These are phyloP conservation scores for Apocrypta bakeri DNA, from an alignment of 1,140 invertebrate genomes.

Conservation along the genomic window DNA sequence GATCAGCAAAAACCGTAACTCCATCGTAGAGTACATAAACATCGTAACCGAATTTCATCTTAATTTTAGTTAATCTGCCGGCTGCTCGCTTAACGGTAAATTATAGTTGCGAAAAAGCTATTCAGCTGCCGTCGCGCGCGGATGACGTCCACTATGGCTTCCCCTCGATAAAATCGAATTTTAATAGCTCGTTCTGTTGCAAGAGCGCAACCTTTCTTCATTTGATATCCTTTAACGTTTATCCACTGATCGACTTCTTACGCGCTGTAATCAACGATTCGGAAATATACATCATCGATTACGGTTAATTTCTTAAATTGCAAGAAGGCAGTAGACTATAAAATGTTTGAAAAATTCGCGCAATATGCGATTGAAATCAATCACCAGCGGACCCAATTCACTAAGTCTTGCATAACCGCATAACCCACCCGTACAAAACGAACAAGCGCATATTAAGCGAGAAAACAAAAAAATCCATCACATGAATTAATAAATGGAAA, in stretches of 20 bases:
- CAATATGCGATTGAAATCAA: no score
- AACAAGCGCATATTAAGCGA: not conserved
- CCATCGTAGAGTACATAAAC: not conserved
- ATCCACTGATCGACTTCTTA: no score
- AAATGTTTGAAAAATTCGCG: no score
- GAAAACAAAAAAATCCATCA: not conserved
- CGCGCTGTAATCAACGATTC: no score
- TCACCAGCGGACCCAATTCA: no score
- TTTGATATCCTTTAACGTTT: not conserved
- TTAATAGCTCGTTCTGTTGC: not conserved
- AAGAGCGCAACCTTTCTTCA: constrained; percentile 14
- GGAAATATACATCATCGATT: no score
- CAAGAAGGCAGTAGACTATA: no score
- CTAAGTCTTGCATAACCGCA: not conserved
- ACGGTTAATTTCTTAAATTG: no score
- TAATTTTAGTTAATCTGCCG: not conserved
- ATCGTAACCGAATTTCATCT: not conserved
- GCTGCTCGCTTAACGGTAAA: constrained; percentile 2
- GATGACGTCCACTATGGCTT: not conserved
- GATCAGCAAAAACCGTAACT: no score
- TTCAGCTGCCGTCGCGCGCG: not conserved
- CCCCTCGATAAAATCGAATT: constrained; percentile 16
- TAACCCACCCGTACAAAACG: no score
- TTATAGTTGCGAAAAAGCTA: constrained; percentile 19
- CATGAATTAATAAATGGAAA: constrained; percentile 30